Conservation (phyloP, 2,888 invertebrate genomes). For the Amiota minor region DNA sequence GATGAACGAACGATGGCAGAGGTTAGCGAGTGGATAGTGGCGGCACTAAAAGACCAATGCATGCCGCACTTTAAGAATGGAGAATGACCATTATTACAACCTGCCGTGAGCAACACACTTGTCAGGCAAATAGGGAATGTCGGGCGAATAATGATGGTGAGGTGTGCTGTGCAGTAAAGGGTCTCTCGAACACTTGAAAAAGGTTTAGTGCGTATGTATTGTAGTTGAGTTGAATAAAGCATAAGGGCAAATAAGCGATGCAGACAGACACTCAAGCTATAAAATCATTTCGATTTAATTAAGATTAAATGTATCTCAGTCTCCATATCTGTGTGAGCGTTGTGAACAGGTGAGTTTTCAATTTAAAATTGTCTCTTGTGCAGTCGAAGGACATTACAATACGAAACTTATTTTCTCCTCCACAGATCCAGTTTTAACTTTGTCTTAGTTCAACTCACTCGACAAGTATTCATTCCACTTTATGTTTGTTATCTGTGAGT, state of each 20-base stretch:
- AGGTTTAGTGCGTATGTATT: too few species aligned
- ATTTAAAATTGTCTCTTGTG: slow-evolving; percentile 43
- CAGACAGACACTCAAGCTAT: slow-evolving; percentile 25
- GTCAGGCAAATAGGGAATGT: slow-evolving; percentile 6
- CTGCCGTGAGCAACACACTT: background rate
- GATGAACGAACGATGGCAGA: background rate
- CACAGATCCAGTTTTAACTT: slow-evolving; percentile 10
- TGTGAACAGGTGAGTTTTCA: slow-evolving; percentile 55
- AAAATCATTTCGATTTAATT: slow-evolving; percentile 59
- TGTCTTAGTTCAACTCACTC: background rate
- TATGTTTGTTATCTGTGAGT: background rate
- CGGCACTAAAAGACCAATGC: slow-evolving; percentile 2
- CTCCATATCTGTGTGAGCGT: slow-evolving; percentile 39
- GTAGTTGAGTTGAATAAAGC: too few species aligned
- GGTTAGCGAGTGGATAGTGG: background rate
- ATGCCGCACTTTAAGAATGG: slow-evolving; percentile 10
- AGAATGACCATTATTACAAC: background rate
- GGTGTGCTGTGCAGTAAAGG: background rate
- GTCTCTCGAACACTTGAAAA: too few species aligned
- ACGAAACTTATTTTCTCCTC: slow-evolving; percentile 15
- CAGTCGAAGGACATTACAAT: slow-evolving; percentile 36
- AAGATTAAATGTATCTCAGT: slow-evolving; percentile 49
- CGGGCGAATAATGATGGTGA: background rate
- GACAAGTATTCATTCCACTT: slow-evolving; percentile 7
- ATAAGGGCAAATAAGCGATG: too few species aligned